Evolutionary conservation across 2,888 invertebrate genomes (phyloP).

Genomic region (Scelioninae gen. 2): DNA sequence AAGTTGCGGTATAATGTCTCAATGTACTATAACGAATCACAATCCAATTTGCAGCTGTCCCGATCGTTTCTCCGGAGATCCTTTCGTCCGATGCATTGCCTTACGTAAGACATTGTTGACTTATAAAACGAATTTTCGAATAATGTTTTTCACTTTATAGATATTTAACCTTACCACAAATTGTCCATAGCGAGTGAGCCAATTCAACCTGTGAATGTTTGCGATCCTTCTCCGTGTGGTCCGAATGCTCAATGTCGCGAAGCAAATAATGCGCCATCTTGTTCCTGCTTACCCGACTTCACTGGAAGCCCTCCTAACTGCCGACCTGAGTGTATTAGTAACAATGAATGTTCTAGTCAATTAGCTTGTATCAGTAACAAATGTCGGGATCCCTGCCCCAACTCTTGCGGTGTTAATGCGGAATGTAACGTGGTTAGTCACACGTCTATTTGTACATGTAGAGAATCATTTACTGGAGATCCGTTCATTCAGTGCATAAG

Average conservation of each 20-base stretch:
- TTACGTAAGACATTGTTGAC: conserved; percentile 71
- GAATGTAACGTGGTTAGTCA: conserved; percentile 79
- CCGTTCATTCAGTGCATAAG: conserved; percentile 77
- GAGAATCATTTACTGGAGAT: conserved; percentile 79
- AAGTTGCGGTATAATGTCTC: conserved; percentile 83
- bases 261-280: conserved; percentile 80
- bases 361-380: conserved; percentile 82
- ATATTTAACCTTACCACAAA: no score
- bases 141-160: no score
- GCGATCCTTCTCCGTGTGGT: conserved; percentile 77
- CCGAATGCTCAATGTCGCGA: conserved; percentile 81
- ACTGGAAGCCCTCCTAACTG: conserved; percentile 82
- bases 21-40: conserved; percentile 86
- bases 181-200: conserved; percentile 65
- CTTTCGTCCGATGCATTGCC: conserved; percentile 82
- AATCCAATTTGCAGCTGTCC: conserved; percentile 87
- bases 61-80: conserved; percentile 83
- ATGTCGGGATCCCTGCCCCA: conserved; percentile 83
- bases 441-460: conserved; percentile 80
- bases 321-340: conserved; percentile 81
- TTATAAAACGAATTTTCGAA: no score
- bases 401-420: conserved; percentile 75
- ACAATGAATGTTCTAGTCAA: conserved; percentile 81
- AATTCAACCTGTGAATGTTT: conserved; percentile 69
- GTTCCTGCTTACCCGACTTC: conserved; percentile 81